Evolutionary conservation across 1,140 invertebrate genomes (phyloP).

Genomic region (Cephus cinctus): DNA sequence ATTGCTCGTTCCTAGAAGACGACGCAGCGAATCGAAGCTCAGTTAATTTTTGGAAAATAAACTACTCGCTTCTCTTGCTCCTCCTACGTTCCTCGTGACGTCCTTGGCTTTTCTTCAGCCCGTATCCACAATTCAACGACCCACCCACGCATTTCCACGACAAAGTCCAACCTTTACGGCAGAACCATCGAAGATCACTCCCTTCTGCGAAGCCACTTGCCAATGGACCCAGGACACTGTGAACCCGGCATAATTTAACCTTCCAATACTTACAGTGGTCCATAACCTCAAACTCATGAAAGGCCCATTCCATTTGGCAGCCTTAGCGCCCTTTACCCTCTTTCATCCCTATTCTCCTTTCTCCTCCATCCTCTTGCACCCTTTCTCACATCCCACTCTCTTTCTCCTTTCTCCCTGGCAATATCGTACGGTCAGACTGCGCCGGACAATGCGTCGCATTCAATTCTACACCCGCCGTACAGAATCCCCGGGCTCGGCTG

Average conservation of each 20-base stretch:
- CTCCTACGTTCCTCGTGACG: too few species aligned
- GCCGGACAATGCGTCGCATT: conserved; percentile 44
- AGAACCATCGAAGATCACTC: neutral
- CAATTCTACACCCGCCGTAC: conserved; percentile 32
- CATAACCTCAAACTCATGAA: conserved; percentile 28
- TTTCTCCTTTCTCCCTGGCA: conserved; percentile 22
- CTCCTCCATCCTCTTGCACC: conserved; percentile 1
- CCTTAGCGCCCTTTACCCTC: conserved; percentile 33
- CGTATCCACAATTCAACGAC: too few species aligned
- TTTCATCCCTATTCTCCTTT: too few species aligned
- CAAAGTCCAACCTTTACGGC: too few species aligned
- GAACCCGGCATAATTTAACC: conserved; percentile 39
- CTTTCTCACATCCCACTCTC: neutral
- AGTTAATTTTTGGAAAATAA: too few species aligned
- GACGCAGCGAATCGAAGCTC: too few species aligned
- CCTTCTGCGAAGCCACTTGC: neutral
- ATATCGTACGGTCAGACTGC: conserved; percentile 46
- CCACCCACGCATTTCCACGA: too few species aligned
- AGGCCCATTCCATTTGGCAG: conserved; percentile 22
- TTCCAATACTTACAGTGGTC: conserved; percentile 26
- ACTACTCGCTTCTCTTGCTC: too few species aligned
- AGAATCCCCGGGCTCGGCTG: neutral
- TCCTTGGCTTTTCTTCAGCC: too few species aligned
- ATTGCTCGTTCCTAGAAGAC: too few species aligned
- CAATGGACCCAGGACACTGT: too few species aligned